Evolutionary conservation across 2,888 invertebrate genomes (phyloP), one percentile per base, ranked within the genome.

Genomic region (Spisula subtruncata): DNA sequence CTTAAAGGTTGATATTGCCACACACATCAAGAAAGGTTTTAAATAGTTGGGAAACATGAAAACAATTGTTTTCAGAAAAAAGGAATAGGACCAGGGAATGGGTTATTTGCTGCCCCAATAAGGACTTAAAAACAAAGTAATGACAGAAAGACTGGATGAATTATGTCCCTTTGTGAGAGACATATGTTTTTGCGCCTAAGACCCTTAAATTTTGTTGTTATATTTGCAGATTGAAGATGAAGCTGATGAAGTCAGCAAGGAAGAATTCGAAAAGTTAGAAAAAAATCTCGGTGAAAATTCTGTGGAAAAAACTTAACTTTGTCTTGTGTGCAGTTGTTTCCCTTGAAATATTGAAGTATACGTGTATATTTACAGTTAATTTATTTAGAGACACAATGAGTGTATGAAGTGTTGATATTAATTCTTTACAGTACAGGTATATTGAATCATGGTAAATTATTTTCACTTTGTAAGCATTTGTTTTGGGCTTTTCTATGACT

Each of bases 241-340:
- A 90, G 91, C 91, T 20, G 95, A 95, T 88, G 93, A 93, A 25
- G 81, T 94, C 0, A 92, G 91, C 35, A 93, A 94, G 71, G 75
- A 87, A 75, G 95, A 95, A 87, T 95, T 96, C 87, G 90, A 92
- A 8, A 98, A 98, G 96, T 97, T 99, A 86, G 99, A 99, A 95
- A 97, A 97, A 84, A 97, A 98, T 92, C 94, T 98, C n/a, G 93
- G 93, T 79, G 93, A 95, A 80, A 32, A 75, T 1, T 41, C 75
- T 51, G 32, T 84, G 0, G 25, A 66, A 25, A 66, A 66, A 66
- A 66, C 60, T 4, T 66, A 66, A 66, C 6, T 12, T 1, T 25
- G 41, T 25, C n/a, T 25, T 25, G n/a, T n/a, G 0, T n/a, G 51
- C 10, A 51, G 51, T 25, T 66, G 60, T 66, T 66, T 66, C 25